Conservation (phyloP, 1,140 invertebrate genomes). For the Pogonognathellus flavescens region DNA sequence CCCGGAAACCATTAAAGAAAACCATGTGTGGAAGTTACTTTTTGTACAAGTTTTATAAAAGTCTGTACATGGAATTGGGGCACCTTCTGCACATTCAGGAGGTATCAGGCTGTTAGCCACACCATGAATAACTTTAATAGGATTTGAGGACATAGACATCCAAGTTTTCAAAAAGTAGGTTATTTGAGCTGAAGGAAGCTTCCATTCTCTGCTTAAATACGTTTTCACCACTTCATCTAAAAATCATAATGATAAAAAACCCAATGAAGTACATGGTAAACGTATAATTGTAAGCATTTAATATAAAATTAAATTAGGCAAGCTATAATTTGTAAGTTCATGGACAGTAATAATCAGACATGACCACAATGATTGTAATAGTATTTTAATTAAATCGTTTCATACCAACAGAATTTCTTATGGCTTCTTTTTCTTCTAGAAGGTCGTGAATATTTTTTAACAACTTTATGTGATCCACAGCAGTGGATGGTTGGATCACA, state of each 20-base stretch:
- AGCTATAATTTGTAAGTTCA: too few species aligned
- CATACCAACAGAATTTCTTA: constrained; percentile 27
- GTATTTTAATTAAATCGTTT: neutral
- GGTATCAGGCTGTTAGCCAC: constrained; percentile 49
- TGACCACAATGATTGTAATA: too few species aligned
- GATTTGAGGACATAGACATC: constrained; percentile 32
- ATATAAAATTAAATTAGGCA: too few species aligned
- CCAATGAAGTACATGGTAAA: neutral
- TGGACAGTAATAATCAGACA: too few species aligned
- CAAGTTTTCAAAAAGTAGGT: constrained; percentile 60
- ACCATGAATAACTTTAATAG: constrained; percentile 54
- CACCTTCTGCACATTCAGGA: neutral
- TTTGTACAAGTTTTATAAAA: constrained; percentile 53
- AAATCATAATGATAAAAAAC: too few species aligned
- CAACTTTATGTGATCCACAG: constrained; percentile 61
- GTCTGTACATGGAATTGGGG: constrained; percentile 24
- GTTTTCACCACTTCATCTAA: constrained; percentile 45
- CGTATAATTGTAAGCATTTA: too few species aligned
- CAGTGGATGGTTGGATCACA: constrained; percentile 51
- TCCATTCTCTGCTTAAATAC: constrained; percentile 63
- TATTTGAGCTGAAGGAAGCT: constrained; percentile 60
- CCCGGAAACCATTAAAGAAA: constrained; percentile 53
- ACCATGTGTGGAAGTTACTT: constrained; percentile 65
- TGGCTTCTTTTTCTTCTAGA: constrained; percentile 26
- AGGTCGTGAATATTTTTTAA: constrained; percentile 59